Conservation (phyloP, 1,140 invertebrate species). For the Carposina sasakii region DNA sequence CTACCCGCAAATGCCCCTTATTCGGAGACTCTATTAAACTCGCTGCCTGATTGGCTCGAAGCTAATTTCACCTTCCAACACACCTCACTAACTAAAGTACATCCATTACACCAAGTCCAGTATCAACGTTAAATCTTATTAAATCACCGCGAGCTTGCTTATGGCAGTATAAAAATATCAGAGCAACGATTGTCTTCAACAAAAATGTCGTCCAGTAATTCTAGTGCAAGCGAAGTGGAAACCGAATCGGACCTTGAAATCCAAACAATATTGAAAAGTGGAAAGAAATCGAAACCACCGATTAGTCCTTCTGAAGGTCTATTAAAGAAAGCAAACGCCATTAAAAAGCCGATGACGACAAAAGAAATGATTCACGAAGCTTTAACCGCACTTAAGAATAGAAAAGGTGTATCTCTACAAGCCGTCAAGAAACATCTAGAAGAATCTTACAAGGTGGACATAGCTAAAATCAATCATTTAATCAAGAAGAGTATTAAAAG, state of each 20-base stretch:
- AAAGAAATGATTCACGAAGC: conserved; percentile 50
- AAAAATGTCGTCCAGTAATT: conserved; percentile 37
- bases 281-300: conserved; percentile 27
- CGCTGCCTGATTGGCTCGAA: no score
- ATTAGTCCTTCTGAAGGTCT: conserved; percentile 29
- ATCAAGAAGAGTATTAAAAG: conserved; percentile 50
- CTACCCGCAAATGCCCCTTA: no score
- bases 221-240: background rate
- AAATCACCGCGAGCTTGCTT: no score
- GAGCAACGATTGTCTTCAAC: no score
- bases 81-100: no score
- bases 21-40: no score
- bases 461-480: conserved; percentile 42
- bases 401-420: conserved; percentile 51
- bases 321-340: conserved; percentile 18
- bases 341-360: conserved; percentile 40
- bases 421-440: conserved; percentile 56
- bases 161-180: no score
- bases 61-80: no score
- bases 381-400: conserved; percentile 35
- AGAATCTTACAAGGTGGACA: conserved; percentile 41
- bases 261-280: conserved; percentile 26
- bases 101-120: no score
- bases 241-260: conserved; percentile 34
- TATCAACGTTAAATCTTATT: no score